Evolutionary conservation across 92 coral and sea anemone species (phyloP).

Genomic region (Hydrozoanthus gracilis): DNA sequence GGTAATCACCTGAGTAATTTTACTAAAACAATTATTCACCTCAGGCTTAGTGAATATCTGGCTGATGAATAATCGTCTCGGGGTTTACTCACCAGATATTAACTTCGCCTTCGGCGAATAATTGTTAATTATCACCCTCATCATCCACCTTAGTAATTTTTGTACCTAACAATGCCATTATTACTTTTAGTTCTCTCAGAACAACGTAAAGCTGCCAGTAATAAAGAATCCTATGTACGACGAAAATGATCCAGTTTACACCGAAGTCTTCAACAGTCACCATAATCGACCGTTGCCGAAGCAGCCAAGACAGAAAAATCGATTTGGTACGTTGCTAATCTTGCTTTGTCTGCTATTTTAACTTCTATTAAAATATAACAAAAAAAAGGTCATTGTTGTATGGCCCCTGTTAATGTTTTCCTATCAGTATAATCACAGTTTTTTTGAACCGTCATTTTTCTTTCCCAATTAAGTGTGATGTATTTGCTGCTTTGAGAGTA

Average conservation of each 20-base stretch:
- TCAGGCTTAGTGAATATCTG: too few species aligned
- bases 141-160: not conserved
- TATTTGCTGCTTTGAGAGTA: too few species aligned
- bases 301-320: conserved; percentile 19
- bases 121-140: not conserved
- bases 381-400: too few species aligned
- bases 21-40: too few species aligned
- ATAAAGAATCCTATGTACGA: conserved; percentile 41
- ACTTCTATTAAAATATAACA: not conserved
- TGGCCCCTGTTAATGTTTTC: too few species aligned
- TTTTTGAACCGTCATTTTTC: too few species aligned
- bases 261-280: not conserved
- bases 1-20: too few species aligned
- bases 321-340: conserved; percentile 10
- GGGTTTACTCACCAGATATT: too few species aligned
- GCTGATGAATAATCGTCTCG: too few species aligned
- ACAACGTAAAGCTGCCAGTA: conserved; percentile 30
- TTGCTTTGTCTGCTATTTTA: not conserved
- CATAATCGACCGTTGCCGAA: conserved; percentile 1
- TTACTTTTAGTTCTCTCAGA: not conserved
- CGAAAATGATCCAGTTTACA: conserved; percentile 37
- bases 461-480: too few species aligned
- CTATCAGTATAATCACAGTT: too few species aligned
- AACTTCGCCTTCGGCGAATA: too few species aligned
- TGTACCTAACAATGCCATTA: not conserved